Evolutionary conservation across 2,888 invertebrate species (phyloP).

Genomic region (Nudaria mundana): DNA sequence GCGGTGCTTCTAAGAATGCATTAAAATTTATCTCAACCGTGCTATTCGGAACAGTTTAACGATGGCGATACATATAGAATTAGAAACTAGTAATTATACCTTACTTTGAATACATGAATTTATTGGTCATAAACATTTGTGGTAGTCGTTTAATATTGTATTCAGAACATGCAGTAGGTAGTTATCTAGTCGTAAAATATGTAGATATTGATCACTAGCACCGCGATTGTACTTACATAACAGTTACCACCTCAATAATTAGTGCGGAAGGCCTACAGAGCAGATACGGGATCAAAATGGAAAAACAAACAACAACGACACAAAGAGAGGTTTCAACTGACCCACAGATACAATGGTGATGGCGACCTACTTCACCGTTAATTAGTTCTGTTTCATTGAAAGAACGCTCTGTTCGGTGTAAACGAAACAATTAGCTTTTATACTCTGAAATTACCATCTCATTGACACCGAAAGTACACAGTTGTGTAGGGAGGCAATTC

Average conservation of each 20-base stretch:
- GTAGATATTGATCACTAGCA: conserved; percentile 37
- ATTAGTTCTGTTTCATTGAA: conserved; percentile 64
- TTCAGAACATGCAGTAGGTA: conserved; percentile 12
- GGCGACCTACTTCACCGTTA: conserved; percentile 64
- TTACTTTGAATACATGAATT: conserved; percentile 2
- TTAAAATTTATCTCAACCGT: conserved; percentile 1
- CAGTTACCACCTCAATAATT: conserved; percentile 61
- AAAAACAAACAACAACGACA: conserved; percentile 66
- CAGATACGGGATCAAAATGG: conserved; percentile 54
- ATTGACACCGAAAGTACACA: conserved; percentile 24
- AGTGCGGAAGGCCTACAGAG: conserved; percentile 41
- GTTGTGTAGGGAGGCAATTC: conserved; percentile 2
- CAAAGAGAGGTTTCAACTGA: conserved; percentile 70
- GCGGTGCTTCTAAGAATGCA: conserved; percentile 22
- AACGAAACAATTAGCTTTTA: conserved; percentile 50
- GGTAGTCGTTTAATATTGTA: conserved; percentile 5
- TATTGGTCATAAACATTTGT: neutral
- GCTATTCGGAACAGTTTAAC: neutral
- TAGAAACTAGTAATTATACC: neutral
- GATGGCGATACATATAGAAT: neutral
- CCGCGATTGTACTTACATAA: conserved; percentile 43
- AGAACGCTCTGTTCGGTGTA: conserved; percentile 53
- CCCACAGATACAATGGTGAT: conserved; percentile 61
- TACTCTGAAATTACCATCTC: conserved; percentile 36
- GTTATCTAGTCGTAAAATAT: conserved; percentile 24